A percentile compares a stretch with the other conserved stretches of the same genome.
Evolutionary conservation across 2,888 invertebrate genomes (phyloP).

Genomic region (Volucella bombylans): DNA sequence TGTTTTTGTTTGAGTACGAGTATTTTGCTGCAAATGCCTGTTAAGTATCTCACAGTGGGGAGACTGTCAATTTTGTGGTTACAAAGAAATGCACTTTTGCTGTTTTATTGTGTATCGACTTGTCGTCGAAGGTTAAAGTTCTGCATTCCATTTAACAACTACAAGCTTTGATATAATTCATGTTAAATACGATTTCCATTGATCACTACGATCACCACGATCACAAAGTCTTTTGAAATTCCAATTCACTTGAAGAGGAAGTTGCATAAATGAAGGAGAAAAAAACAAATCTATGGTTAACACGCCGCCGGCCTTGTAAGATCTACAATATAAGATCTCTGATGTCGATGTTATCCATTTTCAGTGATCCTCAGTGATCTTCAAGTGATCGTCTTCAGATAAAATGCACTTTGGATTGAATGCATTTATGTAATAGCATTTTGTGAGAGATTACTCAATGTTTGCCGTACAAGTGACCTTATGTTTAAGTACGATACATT

Average conservation of each 20-base stretch:
- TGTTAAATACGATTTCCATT: conserved; percentile 19
- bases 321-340: not conserved
- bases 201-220: not conserved
- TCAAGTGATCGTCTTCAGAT: conserved; percentile 35
- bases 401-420: not conserved
- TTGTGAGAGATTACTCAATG: conserved; percentile 16
- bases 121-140: conserved; percentile 56
- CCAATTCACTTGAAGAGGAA: not conserved
- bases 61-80: not conserved
- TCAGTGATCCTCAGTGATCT: conserved; percentile 31
- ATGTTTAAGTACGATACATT: conserved; percentile 31
- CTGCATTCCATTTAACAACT: conserved; percentile 51
- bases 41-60: conserved; percentile 30
- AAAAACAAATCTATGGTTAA: not conserved
- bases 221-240: conserved; percentile 23
- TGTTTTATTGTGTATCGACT: not conserved
- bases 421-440: conserved; percentile 22
- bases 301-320: conserved; percentile 24
- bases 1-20: no score
- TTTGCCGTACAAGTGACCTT: conserved; percentile 39
- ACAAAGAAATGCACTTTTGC: conserved; percentile 42
- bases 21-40: conserved; percentile 14
- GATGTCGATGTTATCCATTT: conserved; percentile 31
- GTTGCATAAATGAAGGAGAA: conserved; percentile 28
- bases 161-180: not conserved